Evolutionary conservation across 1,140 invertebrate genomes (phyloP), one percentile per base, ranked within the genome.

Genomic region (Aphis gossypii): DNA sequence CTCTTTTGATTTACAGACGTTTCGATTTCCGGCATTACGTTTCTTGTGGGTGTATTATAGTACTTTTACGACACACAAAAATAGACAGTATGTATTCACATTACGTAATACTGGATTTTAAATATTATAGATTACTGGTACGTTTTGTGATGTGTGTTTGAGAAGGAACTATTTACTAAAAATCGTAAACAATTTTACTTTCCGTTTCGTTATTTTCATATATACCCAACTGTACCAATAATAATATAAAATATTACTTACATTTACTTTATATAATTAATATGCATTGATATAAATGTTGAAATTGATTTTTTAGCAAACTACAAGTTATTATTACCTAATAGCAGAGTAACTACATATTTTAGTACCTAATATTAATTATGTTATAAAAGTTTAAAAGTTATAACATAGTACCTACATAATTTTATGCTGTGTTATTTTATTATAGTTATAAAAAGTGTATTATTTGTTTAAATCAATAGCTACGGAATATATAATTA

Each of bases 1-100:
- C 90, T 44, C 46, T 83, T 93, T 86, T 93, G 92, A 93, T 93
- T 93, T 93, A 93, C 82, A 93, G 92, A 86, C 92, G 92, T 93
- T 93, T 93, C 92, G 82, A 93, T 93, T 93, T 93, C 92, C 92
- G 92, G 92, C 92, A 84, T 93, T 86, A 93, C 76, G 82, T 93
- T 93, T 83, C 92, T 51, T 21, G 68, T 83, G n/a, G 21, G 46
- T 92, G n/a, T 92, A 68, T 90, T 68, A 83, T 86, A 54, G 92
- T 93, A 84, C 48, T 86, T 93, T 93, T 93, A 93, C 92, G 92
- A 93, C 92, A 84, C 46, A 93, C 46, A n/a, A 84, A 82, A 92
- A 76, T 82, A 92, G 90, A 92, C 46, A 83, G 35, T 68, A 88
- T 35, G 56, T 89, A 56, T 44, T 60, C 41, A 68, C 25, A 68